A percentile compares a stretch with the other conserved stretches of the same genome.
Evolutionary conservation across 2,888 invertebrate genomes (phyloP).

Genomic region (Aromia moschata): DNA sequence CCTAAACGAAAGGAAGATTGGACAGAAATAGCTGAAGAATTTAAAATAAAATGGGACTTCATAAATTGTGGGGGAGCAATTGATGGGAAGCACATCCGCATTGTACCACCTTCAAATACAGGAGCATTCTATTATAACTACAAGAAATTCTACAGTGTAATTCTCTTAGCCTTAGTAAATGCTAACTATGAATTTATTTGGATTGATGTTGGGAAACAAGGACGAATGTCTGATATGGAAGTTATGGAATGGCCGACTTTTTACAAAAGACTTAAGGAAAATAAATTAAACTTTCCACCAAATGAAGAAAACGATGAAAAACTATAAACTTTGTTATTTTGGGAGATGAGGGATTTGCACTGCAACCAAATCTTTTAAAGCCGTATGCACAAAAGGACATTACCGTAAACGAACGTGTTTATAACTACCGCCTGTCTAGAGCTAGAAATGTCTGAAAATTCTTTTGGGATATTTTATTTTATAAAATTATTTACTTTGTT

Average conservation of each 20-base stretch:
- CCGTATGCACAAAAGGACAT: slow-evolving; percentile 44
- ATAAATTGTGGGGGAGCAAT: slow-evolving; percentile 42
- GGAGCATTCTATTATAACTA: slow-evolving; percentile 44
- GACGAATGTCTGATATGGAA: slow-evolving; percentile 39
- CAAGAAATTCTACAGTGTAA: slow-evolving; percentile 35
- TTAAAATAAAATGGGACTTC: slow-evolving; percentile 27
- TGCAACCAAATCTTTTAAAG: slow-evolving; percentile 39
- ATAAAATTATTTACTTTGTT: no score
- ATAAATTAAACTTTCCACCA: slow-evolving; percentile 27
- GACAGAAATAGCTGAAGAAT: slow-evolving; percentile 21
- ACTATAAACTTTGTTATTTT: slow-evolving; percentile 22
- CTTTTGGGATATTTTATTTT: no score
- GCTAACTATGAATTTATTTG: slow-evolving; percentile 43
- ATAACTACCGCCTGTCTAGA: no score
- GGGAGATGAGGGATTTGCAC: slow-evolving; percentile 27
- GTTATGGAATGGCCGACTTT: no score
- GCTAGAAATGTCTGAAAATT: no score
- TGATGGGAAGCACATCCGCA: slow-evolving; percentile 37
- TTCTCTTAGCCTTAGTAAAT: slow-evolving; percentile 42
- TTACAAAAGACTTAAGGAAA: slow-evolving; percentile 22
- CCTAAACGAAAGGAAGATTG: slow-evolving; percentile 22
- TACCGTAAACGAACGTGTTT: no score
- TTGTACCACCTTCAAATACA: slow-evolving; percentile 33
- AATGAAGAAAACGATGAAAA: slow-evolving; percentile 17
- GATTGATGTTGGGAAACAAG: slow-evolving; percentile 37